Percentiles rank a stretch among this genome's conserved stretches.
These are phyloP conservation scores for Chionis minor DNA, from an alignment of 2,113 vertebrate genomes.

Conservation along the genomic window DNA sequence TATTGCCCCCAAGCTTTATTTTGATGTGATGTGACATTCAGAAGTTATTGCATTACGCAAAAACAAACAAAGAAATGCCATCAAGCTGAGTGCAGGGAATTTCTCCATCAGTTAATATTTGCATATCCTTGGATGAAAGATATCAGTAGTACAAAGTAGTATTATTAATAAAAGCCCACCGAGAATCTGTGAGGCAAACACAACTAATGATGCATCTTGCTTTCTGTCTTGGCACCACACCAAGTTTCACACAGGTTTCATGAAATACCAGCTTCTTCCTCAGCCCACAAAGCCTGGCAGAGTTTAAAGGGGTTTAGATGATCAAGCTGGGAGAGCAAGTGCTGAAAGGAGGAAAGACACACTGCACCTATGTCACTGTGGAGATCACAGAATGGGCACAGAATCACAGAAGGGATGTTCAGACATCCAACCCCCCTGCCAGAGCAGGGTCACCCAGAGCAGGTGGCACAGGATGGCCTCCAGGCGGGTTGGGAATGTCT, in stretches of 20 bases:
- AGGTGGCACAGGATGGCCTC: neutral
- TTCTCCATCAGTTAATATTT: neutral
- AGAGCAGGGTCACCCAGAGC: neutral
- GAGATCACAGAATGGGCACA: neutral
- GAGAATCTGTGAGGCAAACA: neutral
- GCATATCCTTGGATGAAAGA: neutral
- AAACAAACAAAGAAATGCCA: neutral
- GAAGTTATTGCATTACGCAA: neutral
- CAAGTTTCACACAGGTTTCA: rapidly evolving
- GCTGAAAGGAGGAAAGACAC: neutral
- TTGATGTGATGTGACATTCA: neutral
- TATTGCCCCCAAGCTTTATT: neutral
- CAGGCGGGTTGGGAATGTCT: neutral
- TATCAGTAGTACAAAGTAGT: neutral
- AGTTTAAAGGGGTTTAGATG: neutral
- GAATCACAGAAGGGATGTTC: neutral
- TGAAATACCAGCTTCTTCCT: neutral
- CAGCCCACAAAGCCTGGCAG: neutral
- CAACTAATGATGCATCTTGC: neutral
- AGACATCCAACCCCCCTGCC: neutral
- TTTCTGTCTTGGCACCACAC: neutral
- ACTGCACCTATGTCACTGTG: rapidly evolving
- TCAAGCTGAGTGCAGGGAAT: neutral
- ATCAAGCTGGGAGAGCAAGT: neutral
- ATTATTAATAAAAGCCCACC: neutral